These are phyloP conservation scores for Myoxocephalus aenaeus DNA, from an alignment of 2,797 vertebrate species.

Conservation along the genomic window DNA sequence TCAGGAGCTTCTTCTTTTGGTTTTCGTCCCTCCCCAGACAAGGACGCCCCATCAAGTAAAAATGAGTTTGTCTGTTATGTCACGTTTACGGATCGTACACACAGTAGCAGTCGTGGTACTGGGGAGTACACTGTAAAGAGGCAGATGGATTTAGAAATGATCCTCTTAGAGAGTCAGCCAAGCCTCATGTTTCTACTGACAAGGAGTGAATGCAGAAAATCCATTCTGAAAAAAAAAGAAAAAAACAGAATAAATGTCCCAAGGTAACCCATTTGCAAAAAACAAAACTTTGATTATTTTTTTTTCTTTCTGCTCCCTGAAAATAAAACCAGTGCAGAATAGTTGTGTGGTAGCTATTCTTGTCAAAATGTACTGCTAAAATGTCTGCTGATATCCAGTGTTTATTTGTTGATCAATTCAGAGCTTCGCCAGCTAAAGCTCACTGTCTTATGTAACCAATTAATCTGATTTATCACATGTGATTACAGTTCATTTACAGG, in stretches of 20 bases:
- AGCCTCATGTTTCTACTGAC: constrained; percentile 52
- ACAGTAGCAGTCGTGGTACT: background rate
- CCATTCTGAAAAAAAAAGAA: background rate
- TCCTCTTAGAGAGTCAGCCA: constrained; percentile 60
- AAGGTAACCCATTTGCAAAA: constrained; percentile 10
- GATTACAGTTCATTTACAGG: constrained; percentile 47
- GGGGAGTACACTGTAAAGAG: constrained; percentile 33
- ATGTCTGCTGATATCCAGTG: constrained; percentile 30
- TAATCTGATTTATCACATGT: constrained; percentile 60
- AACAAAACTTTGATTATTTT: constrained; percentile 8
- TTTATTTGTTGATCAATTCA: constrained; percentile 34
- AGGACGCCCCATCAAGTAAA: background rate
- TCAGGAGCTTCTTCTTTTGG: constrained; percentile 5
- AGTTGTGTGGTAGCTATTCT: background rate
- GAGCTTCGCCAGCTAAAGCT: constrained; percentile 30
- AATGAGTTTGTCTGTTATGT: constrained; percentile 21
- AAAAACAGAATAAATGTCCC: background rate
- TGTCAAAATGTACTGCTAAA: constrained; percentile 29
- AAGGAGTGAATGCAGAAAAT: constrained; percentile 42
- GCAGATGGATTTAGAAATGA: constrained; percentile 64
- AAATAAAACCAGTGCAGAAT: constrained; percentile 9
- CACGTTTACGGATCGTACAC: constrained; percentile 10
- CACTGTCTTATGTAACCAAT: constrained; percentile 52
- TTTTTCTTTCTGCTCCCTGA: background rate
- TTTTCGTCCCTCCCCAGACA: background rate